Conservation (phyloP, 2,888 invertebrate species). For the Melinaea marsaeus region DNA sequence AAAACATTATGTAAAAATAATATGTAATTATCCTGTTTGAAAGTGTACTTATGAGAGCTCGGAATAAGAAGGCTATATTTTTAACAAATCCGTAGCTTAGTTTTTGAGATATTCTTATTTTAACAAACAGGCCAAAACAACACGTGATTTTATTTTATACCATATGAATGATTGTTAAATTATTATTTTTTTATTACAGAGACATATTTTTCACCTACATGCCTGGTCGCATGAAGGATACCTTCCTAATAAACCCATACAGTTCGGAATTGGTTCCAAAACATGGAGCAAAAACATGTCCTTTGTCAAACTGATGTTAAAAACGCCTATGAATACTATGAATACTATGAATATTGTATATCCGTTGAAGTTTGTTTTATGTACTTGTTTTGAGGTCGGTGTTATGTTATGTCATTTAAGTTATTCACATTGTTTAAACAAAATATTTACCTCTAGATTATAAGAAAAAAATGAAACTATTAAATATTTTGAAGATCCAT, state of each 20-base stretch:
- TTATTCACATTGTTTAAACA: neutral
- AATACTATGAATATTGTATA: neutral
- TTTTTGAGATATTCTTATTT: too few species aligned
- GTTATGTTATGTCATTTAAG: neutral
- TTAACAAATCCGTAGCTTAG: too few species aligned
- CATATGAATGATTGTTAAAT: too few species aligned
- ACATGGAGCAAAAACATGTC: conserved; percentile 60
- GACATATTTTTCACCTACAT: conserved; percentile 67
- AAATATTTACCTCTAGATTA: neutral
- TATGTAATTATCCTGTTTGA: too few species aligned
- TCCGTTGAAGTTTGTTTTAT: conserved; percentile 5
- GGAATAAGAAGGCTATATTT: too few species aligned
- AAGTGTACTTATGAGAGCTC: too few species aligned
- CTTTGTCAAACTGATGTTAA: conserved; percentile 35
- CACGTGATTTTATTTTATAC: too few species aligned
- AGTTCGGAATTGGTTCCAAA: conserved; percentile 52
- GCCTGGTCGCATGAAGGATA: conserved; percentile 64
- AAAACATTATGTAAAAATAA: too few species aligned
- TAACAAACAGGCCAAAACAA: too few species aligned
- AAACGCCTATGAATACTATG: neutral
- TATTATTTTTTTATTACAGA: conserved; percentile 44
- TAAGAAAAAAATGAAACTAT: conserved; percentile 1
- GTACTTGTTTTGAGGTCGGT: neutral
- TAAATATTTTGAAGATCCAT: too few species aligned
- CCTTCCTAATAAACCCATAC: conserved; percentile 59